phyloP scores from a whole-genome alignment of 2,888 invertebrate genomes.

The Nephrocerus scutellatus region DNA sequence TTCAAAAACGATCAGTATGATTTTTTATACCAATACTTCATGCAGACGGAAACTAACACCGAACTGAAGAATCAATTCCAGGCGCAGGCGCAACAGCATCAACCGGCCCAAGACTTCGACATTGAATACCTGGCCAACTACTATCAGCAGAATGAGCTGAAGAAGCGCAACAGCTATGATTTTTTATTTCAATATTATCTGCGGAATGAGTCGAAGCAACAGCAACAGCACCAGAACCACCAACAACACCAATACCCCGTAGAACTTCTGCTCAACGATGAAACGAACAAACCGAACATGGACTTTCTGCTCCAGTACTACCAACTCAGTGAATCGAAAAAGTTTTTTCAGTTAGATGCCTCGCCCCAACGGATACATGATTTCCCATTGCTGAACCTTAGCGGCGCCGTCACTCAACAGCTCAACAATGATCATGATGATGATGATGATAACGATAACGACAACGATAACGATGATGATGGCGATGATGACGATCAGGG shows the following conservation, averaged over 20 bases:
- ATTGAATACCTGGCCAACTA: slow-evolving; percentile 42
- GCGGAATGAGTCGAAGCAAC: slow-evolving; percentile 35
- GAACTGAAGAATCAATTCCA: slow-evolving; percentile 35
- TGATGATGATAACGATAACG: slow-evolving; percentile 1
- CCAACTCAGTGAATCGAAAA: slow-evolving; percentile 46
- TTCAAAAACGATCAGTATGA: slow-evolving; percentile 36
- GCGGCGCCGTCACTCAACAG: slow-evolving; percentile 10
- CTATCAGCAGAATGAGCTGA: slow-evolving; percentile 43
- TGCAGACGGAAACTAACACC: slow-evolving; percentile 38
- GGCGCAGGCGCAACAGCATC: slow-evolving; percentile 29
- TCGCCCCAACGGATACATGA: slow-evolving; percentile 44
- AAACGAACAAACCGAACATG: slow-evolving; percentile 38
- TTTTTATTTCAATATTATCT: slow-evolving; percentile 45
- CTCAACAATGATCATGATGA: slow-evolving; percentile 12
- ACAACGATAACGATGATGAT: background rate
- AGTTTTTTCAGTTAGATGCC: slow-evolving; percentile 49
- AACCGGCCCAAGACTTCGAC: slow-evolving; percentile 29
- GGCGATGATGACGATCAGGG: background rate
- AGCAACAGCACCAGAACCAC: slow-evolving; percentile 18
- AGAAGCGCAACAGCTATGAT: slow-evolving; percentile 43
- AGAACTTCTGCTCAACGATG: slow-evolving; percentile 17
- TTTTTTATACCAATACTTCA: slow-evolving; percentile 43
- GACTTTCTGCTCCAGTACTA: slow-evolving; percentile 46
- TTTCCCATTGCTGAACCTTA: slow-evolving; percentile 29
- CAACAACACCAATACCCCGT: too few species aligned